Conservation (phyloP, 1,140 invertebrate species). For the Neomicropteryx cornuta region DNA sequence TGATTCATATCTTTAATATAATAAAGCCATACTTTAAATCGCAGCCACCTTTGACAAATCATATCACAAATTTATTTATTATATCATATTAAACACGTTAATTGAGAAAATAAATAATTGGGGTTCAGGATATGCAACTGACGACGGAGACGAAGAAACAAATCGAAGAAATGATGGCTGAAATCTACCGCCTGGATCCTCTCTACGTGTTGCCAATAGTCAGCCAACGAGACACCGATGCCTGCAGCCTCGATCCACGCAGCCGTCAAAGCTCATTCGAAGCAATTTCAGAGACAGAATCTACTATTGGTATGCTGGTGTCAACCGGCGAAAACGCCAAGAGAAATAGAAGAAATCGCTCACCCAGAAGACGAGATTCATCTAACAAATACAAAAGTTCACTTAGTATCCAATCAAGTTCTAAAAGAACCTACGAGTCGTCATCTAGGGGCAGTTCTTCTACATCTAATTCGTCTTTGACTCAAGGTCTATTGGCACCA, state of each 20-base stretch:
- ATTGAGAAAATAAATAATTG: slow-evolving; percentile 41
- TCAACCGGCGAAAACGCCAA: slow-evolving; percentile 25
- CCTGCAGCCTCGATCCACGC: slow-evolving; percentile 14
- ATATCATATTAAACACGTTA: slow-evolving; percentile 17
- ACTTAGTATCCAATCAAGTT: too few species aligned
- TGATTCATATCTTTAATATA: slow-evolving; percentile 17
- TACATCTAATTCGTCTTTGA: too few species aligned
- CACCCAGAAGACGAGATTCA: slow-evolving; percentile 19
- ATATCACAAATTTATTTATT: not conserved
- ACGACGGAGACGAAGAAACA: slow-evolving; percentile 51
- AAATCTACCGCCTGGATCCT: slow-evolving; percentile 62
- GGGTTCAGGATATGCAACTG: slow-evolving; percentile 59
- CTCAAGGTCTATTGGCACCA: too few species aligned
- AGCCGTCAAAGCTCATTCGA: slow-evolving; percentile 14
- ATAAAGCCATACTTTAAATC: too few species aligned
- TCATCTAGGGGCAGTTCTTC: too few species aligned
- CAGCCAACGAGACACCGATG: slow-evolving; percentile 21
- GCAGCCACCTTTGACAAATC: slow-evolving; percentile 24
- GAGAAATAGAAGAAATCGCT: slow-evolving; percentile 26
- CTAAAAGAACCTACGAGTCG: too few species aligned
- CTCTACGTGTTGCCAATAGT: slow-evolving; percentile 42
- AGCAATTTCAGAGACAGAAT: slow-evolving; percentile 9
- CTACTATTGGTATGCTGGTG: slow-evolving; percentile 25
- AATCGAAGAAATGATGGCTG: slow-evolving; percentile 52
- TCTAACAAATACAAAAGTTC: slow-evolving; percentile 12